Evolutionary conservation across 2,888 invertebrate genomes (phyloP), one percentile per base, ranked within the genome.

Genomic region (Galerucella nymphaeae): DNA sequence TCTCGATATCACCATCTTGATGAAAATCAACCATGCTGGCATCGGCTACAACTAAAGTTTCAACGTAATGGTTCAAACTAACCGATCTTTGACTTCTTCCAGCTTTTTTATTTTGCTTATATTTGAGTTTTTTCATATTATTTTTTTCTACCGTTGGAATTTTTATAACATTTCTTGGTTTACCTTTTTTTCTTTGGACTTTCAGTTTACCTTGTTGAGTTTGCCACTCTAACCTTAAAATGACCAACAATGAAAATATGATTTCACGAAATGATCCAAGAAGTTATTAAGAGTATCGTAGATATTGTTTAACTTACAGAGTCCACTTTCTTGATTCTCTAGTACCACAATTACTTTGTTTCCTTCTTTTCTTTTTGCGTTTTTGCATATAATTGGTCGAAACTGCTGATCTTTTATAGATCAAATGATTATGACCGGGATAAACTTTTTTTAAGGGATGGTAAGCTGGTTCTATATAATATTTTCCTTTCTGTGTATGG

Each of bases 21-120:
- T 97, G 96, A 85, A 95, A 96, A 67, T 93, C 92, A 79, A 94
- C 92, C 96, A 96, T 96, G 78, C 93, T 92, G 70, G 91, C 90
- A 88, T 97, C 96, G 50, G 96, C 96, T 66, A 96, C 96, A 67
- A 97, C 90, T 70, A 96, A 88, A 0, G 95, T 93, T 87, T 96
- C 96, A 53, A 96, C 96, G 86, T 93, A 94, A 69, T 93, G 90
- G 38, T 93, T 91, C 80, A 90, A 90, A 86, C 94, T 94, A 76
- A 94, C 90, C 73, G 94, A 94, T 77, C 94, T 90, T 77, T 80
- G 82, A 59, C 74, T 76, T 65, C 80, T 78, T 9, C 63, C 67
- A 5, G 71, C 89, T 59, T 59, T 67, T 16, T 45, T 42, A 50
- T 79, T 82, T 64, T 85, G 83, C 73, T 82, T 79, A 77, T 84